Base-by-base conservation (phyloP, 2,113 vertebrate species). In the Cochlearius cochlearius region DNA sequence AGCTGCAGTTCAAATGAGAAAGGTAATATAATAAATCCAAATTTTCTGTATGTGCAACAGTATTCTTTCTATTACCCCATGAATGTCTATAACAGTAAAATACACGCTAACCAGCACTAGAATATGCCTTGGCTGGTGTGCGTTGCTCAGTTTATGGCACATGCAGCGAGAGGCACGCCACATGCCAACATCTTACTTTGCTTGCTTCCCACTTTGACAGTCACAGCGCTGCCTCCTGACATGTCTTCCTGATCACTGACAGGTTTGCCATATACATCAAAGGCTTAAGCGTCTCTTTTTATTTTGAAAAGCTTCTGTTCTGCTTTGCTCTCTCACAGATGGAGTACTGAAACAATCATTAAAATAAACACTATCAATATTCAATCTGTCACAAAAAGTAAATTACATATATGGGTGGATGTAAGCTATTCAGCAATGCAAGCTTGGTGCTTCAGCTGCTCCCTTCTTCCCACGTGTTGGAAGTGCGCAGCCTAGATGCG, bases 261-360 rank as follows among this genome's bases (percentile, higher is more conserved):
- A 96, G 91, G 73, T 90, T 96, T 95, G 88, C 86, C 80, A 85
- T 43, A 60, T 59, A 55, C 67, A 94, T 85, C 89, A 92, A 91
- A 95, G 77, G 76, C 80, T 76, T 94, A 72, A 68, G 84, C 29
- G 81, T 86, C 69, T 45, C 76, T 89, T 96, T 77, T 89, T 92
- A 64, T 94, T 95, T 96, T 94, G 64, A 87, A 91, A 94, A 94
- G 83, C 94, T 97, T 95, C 94, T 86, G 94, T 94, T 96, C 75
- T 90, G 36, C 88, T 93, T 93, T 93, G 27, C 23, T 87, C 1
- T 93, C 76, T 94, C 83, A 72, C 60, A 94, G 83, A 84, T 60
- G 76, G 77, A 87, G 69, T 82, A 89, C 60, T 71, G 75, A 86
- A 96, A 95, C 91, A 80, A 73, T 81, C 55, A 72, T 92, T 93